A percentile compares a stretch with the other conserved stretches of the same genome.
Conservation (phyloP, 1,140 invertebrate species). For the Nylanderia fulva region DNA sequence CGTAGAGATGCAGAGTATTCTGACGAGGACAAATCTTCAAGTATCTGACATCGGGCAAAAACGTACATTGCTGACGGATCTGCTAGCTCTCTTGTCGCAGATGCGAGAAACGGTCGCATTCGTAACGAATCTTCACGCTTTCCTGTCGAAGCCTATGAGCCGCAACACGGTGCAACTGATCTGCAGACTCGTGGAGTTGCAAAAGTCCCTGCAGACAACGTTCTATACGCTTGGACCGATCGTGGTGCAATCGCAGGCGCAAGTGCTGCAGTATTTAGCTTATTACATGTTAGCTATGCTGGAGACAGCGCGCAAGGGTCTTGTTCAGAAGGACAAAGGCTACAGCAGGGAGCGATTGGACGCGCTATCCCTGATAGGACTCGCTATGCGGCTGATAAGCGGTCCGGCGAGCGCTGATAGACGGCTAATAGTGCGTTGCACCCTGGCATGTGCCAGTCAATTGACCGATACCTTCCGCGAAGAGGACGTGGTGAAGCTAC, state of each 20-base stretch:
- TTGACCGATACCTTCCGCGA: conserved; percentile 82
- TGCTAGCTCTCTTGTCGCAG: conserved; percentile 88
- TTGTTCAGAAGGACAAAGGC: conserved; percentile 86
- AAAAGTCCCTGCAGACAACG: conserved; percentile 91
- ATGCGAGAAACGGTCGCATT: conserved; percentile 88
- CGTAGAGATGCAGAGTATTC: conserved; percentile 76
- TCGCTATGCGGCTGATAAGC: conserved; percentile 88
- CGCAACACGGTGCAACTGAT: conserved; percentile 91
- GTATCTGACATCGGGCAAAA: conserved; percentile 89
- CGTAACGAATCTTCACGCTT: conserved; percentile 94
- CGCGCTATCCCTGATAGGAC: conserved; percentile 88
- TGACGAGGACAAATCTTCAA: conserved; percentile 82
- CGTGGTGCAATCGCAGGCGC: conserved; percentile 83
- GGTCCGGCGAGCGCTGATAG: conserved; percentile 88
- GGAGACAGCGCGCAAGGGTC: conserved; percentile 86
- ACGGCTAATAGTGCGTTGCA: conserved; percentile 87
- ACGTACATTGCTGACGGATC: conserved; percentile 88
- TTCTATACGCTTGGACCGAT: conserved; percentile 84
- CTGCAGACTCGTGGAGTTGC: conserved; percentile 93
- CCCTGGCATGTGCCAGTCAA: conserved; percentile 86
- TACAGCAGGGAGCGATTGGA: conserved; percentile 89
- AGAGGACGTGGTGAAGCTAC: conserved; percentile 79
- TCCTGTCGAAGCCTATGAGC: conserved; percentile 91
- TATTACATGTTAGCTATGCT: conserved; percentile 87
- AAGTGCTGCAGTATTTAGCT: conserved; percentile 88